Percentiles rank a stretch among this genome's conserved stretches.
These are phyloP conservation scores for Clepsis dumicolana DNA, from an alignment of 2,888 invertebrate species.

Conservation along the genomic window DNA sequence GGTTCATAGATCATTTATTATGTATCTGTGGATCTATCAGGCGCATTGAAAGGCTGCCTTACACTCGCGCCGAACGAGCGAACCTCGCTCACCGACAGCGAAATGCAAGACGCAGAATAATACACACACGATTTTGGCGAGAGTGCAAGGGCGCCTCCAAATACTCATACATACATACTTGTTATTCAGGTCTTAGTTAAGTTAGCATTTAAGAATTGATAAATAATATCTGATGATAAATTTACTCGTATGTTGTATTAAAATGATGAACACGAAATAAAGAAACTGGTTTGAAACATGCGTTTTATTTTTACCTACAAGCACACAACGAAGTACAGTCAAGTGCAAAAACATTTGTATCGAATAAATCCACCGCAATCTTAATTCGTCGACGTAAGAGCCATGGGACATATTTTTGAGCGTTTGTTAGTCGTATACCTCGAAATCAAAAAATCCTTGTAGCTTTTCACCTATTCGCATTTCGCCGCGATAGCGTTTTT, in stretches of 20 bases:
- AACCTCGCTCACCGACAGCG: background rate
- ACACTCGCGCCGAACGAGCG: conserved; percentile 23
- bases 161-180: conserved; percentile 73
- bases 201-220: conserved; percentile 84
- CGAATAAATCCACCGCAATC: no score
- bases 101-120: conserved; percentile 4
- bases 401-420: no score
- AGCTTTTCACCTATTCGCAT: no score
- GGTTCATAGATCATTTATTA: conserved; percentile 47
- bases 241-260: conserved; percentile 87
- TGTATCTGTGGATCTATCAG: conserved; percentile 48
- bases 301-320: conserved; percentile 67
- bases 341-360: no score
- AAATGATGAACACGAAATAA: conserved; percentile 86
- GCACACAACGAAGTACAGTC: background rate
- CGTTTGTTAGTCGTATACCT: no score
- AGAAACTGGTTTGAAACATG: conserved; percentile 84
- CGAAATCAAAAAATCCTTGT: no score
- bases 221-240: conserved; percentile 86
- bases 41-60: conserved; percentile 48
- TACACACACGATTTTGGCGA: conserved; percentile 9
- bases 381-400: no score
- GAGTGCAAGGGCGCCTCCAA: conserved; percentile 39
- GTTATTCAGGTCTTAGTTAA: conserved; percentile 84
- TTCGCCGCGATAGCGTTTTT: no score